Base-by-base conservation (phyloP, 2,888 invertebrate species). In the Caenorhabditis auriculariae region DNA sequence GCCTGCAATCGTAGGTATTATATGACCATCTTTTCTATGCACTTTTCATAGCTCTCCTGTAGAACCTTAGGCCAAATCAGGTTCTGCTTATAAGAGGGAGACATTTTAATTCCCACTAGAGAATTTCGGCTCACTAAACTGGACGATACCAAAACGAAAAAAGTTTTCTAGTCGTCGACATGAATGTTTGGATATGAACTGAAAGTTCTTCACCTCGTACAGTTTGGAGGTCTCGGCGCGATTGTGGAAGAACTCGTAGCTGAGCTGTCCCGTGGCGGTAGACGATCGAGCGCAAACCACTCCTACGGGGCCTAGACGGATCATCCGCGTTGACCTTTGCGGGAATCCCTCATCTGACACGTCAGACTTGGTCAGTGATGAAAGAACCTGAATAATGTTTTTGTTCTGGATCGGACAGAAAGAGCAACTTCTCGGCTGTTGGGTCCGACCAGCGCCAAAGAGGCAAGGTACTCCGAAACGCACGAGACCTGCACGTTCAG, bases 221-320 rank as follows among this genome's bases (percentile, higher is more conserved):
- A 85, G 74, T 17, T 69, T 64, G 9, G 69, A 60, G 4, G 82
- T 76, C 46, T 83, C 77, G 1, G 78, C 69, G 3, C 75, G 66
- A 3, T 76, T 69, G 55, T 82, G 81, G 75, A 84, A 84, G 21
- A 84, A 57, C 59, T 84, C 84, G 82, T 83, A 84, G 21, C 84
- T 84, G n/a, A 83, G 73, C 67, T 85, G 84, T 37, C 84, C 83
- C 29, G 75, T 75, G 32, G 72, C 69, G n/a, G 75, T 73, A 15
- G 72, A 73, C 2, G 63, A 62, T 23, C 72, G 57, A 3, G 75
- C 75, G 48, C 69, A 69, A 24, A 74, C 71, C 12, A 60, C 60
- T 35, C 64, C 69, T 4, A 69, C 66, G 5, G 81, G 81, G 15
- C 76, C 82, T 7, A 84, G 54, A 2, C 72, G 57, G 17, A 82